A percentile compares a stretch with the other conserved stretches of the same genome.
These are phyloP conservation scores for Oreochromis aureus DNA, from an alignment of 2,113 vertebrate genomes.

Conservation along the genomic window DNA sequence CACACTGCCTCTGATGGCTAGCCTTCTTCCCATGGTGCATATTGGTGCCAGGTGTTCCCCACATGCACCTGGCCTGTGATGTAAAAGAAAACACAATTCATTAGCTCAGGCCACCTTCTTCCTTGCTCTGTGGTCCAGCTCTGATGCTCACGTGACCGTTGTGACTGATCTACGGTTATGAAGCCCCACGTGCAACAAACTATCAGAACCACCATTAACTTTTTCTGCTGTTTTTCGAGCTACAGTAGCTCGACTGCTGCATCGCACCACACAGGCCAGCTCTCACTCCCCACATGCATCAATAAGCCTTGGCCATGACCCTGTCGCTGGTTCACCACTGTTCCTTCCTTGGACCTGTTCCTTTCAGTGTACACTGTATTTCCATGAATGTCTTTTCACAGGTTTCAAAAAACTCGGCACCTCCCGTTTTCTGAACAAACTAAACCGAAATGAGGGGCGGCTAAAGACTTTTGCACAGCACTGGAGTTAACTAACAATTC, in stretches of 20 bases:
- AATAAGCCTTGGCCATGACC: rapidly evolving
- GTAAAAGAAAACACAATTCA: not conserved
- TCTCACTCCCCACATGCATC: not conserved
- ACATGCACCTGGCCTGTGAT: not conserved
- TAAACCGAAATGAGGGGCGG: not conserved
- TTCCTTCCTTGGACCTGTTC: not conserved
- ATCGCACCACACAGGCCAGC: rapidly evolving
- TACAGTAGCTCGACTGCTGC: not conserved
- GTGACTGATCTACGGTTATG: not conserved
- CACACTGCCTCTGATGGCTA: not conserved
- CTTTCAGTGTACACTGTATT: not conserved
- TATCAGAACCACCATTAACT: not conserved
- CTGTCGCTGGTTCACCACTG: not conserved
- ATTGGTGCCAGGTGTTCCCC: not conserved
- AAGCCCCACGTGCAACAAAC: not conserved
- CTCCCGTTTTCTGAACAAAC: not conserved
- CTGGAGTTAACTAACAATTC: not conserved
- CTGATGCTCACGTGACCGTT: not conserved
- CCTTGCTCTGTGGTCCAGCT: not conserved
- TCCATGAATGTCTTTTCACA: not conserved
- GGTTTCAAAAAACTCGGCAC: not conserved
- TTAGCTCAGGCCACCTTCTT: not conserved
- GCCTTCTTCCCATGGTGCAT: not conserved
- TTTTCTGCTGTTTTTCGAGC: not conserved
- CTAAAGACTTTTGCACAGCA: not conserved